Conservation (phyloP, 2,797 vertebrate species). For the Prunella strophiata region DNA sequence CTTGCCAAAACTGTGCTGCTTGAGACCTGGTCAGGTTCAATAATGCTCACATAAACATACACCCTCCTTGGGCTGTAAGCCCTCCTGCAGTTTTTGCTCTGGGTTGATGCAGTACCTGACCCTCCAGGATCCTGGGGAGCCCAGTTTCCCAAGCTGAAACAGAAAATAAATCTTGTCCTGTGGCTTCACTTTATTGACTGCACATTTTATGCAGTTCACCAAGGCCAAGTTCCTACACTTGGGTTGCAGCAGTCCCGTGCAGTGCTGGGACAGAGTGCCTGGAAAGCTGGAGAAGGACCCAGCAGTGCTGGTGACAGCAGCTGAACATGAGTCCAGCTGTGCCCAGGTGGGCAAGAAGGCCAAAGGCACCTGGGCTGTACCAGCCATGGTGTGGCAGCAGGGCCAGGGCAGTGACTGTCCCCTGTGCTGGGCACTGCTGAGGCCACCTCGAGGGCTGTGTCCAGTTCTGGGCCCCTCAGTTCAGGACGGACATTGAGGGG, state of each 20-base stretch:
- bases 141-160: background rate
- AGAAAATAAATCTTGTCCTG: background rate
- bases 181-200: background rate
- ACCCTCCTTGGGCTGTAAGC: background rate
- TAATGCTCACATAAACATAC: background rate
- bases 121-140: background rate
- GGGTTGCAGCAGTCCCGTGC: rapidly evolving
- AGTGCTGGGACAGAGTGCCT: background rate
- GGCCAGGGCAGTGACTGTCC: background rate
- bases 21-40: background rate
- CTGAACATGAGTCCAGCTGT: background rate
- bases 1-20: background rate
- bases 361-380: background rate
- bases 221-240: background rate
- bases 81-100: background rate
- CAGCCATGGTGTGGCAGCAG: background rate
- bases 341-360: background rate
- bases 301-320: rapidly evolving
- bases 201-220: background rate
- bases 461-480: rapidly evolving
- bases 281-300: background rate
- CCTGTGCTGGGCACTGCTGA: background rate
- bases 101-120: background rate
- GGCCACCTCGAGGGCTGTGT: rapidly evolving
- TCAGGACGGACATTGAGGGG: rapidly evolving